Base-by-base conservation (phyloP, 23 tunicate genomes). In the Halocynthia aurantium region DNA sequence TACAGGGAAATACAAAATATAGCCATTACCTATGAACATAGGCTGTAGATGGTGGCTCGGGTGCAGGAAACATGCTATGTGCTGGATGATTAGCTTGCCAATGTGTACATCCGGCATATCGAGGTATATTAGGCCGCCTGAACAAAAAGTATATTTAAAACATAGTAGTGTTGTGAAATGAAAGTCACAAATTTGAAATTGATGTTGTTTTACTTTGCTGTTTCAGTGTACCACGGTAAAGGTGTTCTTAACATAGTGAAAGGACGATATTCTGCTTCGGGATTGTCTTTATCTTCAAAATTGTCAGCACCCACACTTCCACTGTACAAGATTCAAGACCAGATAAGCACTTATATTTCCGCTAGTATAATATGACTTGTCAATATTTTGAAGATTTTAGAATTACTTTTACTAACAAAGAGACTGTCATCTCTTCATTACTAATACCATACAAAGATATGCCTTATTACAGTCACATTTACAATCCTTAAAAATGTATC, bases 281-380 rank as follows among this genome's bases (percentile, higher is more conserved):
- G 93, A 68, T 92, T 86, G 75, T 92, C 98, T 78, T 86, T 92
- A 8, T 67, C 92, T 76, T 92, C 98, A 69, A 86, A 83, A 61
- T 86, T 82, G 73, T 86, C 84, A 7, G 88, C 92, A 10, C 98
- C 98, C 8, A 86, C 51, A 22, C 80, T 82, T n/a, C 98, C 98
- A 7, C 98, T 92, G 84, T 13, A 55, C 53, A 71, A 11, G 64
- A 15, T 15, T 49, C 22, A 72, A 40, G 13, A 50, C 44, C 4
- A 31, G 44, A 31, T 31, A 31, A 31, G 44, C 44, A 31, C 44
- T 31, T 31, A 31, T 31, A 31, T 31, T 31, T 31, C 44, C 1
- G 44, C 44, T 31, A 31, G 44, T 31, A 31, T 4, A 31, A 31
- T 31, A 31, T 31, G 44, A 31, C 44, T 31, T 4, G 44, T 31